These are phyloP conservation scores for Sebastes itinus DNA, from an alignment of 2,797 vertebrate species.

Conservation along the genomic window DNA sequence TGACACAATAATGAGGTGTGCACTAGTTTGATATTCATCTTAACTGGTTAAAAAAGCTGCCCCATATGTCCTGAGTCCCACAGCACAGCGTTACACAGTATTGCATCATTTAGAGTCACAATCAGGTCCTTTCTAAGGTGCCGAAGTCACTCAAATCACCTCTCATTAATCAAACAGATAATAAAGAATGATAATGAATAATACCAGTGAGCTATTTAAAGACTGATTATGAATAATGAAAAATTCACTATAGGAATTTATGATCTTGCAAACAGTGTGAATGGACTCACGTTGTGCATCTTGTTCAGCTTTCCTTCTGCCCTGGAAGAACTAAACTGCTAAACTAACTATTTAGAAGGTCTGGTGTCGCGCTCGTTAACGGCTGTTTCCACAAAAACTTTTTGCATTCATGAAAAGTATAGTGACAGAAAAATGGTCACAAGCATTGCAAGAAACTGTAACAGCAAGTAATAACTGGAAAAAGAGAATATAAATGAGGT, in stretches of 20 bases:
- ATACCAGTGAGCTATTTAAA: neutral
- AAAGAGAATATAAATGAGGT: too few relatives aligned
- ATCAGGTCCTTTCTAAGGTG: neutral
- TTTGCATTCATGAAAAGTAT: neutral
- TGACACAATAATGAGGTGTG: neutral
- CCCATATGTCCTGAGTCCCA: too few relatives aligned
- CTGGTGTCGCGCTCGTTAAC: neutral
- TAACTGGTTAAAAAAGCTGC: neutral
- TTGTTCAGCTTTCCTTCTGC: neutral
- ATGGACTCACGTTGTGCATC: neutral
- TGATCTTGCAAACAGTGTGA: neutral
- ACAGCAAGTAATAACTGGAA: too few relatives aligned
- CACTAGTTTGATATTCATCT: neutral
- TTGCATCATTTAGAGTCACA: conserved; percentile 1
- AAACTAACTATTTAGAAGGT: too few relatives aligned
- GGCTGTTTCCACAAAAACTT: neutral
- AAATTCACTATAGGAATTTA: neutral
- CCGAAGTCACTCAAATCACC: neutral
- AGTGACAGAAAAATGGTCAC: neutral
- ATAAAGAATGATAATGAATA: neutral
- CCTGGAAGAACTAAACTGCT: neutral
- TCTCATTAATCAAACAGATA: neutral
- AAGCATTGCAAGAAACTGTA: too few relatives aligned
- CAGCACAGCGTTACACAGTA: neutral
- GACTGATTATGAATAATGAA: neutral